Evolutionary conservation across 2,797 vertebrate genomes (phyloP).

Genomic region (Hipposideros larvatus): DNA sequence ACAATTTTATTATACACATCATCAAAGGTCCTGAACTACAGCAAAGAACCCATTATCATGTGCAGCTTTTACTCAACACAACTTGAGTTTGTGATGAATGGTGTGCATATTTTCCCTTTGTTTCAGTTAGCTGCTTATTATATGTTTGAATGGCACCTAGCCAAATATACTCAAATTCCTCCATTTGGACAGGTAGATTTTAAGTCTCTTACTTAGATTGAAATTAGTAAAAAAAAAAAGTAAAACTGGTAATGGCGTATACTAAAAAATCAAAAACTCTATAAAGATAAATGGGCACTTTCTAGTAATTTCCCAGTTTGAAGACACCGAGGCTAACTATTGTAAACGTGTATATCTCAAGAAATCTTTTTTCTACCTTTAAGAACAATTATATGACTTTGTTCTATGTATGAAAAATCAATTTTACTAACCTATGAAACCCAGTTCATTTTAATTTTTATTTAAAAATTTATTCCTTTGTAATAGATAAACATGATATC

Average conservation of each 20-base stretch:
- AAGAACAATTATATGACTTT: constrained; percentile 57
- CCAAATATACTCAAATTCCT: constrained; percentile 45
- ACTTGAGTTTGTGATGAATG: constrained; percentile 31
- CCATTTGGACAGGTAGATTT: not conserved
- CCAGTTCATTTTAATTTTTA: constrained; percentile 32
- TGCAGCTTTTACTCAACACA: not conserved
- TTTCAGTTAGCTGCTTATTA: constrained; percentile 57
- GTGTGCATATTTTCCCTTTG: not conserved
- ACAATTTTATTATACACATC: constrained; percentile 38
- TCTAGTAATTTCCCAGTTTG: constrained; percentile 3
- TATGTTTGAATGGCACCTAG: constrained; percentile 35
- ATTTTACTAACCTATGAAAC: constrained; percentile 27
- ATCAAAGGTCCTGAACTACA: not conserved
- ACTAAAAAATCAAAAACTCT: constrained; percentile 14
- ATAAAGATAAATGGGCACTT: constrained; percentile 11
- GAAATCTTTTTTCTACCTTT: constrained; percentile 21
- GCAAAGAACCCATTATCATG: not conserved
- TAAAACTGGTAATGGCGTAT: not conserved
- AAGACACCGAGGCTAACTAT: constrained; percentile 37
- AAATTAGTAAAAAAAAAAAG: constrained; percentile 52
- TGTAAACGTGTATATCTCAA: not conserved
- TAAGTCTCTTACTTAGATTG: constrained; percentile 11
- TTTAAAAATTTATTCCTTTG: constrained; percentile 26
- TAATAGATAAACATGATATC: too few relatives aligned
- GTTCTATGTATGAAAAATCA: not conserved